Percentiles rank a stretch among this genome's conserved stretches.
Evolutionary conservation across 2,888 invertebrate species (phyloP).

Genomic region (Malthinus flaveolus): DNA sequence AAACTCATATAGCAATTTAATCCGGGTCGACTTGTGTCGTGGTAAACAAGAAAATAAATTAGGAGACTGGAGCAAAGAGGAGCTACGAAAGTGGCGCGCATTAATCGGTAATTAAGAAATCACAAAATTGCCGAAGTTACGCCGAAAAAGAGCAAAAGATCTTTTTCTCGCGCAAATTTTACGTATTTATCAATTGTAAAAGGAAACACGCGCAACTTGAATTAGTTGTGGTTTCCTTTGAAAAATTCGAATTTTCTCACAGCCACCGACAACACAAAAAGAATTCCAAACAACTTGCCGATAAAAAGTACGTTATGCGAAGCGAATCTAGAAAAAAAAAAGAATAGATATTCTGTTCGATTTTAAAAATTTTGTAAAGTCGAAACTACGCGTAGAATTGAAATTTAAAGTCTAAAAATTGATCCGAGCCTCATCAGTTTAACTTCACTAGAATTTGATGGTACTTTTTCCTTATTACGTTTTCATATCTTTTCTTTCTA

Average conservation of each 20-base stretch:
- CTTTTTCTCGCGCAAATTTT: conserved; percentile 6
- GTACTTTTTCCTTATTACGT: conserved; percentile 13
- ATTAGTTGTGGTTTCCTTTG: conserved; percentile 14
- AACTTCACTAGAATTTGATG: conserved; percentile 10
- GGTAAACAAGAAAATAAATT: too few relatives aligned
- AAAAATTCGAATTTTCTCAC: not conserved
- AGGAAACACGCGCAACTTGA: conserved; percentile 15
- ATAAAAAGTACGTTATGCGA: not conserved
- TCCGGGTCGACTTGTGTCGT: too few relatives aligned
- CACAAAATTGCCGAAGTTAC: not conserved
- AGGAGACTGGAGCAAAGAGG: too few relatives aligned
- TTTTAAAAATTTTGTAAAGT: not conserved
- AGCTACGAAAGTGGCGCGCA: too few relatives aligned
- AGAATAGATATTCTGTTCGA: conserved; percentile 12
- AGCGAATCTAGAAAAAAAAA: conserved; percentile 2
- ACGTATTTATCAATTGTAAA: conserved; percentile 12
- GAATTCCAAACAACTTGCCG: too few relatives aligned
- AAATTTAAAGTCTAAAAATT: not conserved
- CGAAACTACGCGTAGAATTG: too few relatives aligned
- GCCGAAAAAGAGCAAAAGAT: not conserved
- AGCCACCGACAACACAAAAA: too few relatives aligned
- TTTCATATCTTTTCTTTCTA: conserved; percentile 15
- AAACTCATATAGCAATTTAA: too few relatives aligned
- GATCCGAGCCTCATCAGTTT: not conserved
- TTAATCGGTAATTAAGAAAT: too few relatives aligned